A percentile compares a stretch with the other conserved stretches of the same genome.
Conservation (phyloP, 2,113 vertebrate genomes). For the Oryzias curvinotus region DNA sequence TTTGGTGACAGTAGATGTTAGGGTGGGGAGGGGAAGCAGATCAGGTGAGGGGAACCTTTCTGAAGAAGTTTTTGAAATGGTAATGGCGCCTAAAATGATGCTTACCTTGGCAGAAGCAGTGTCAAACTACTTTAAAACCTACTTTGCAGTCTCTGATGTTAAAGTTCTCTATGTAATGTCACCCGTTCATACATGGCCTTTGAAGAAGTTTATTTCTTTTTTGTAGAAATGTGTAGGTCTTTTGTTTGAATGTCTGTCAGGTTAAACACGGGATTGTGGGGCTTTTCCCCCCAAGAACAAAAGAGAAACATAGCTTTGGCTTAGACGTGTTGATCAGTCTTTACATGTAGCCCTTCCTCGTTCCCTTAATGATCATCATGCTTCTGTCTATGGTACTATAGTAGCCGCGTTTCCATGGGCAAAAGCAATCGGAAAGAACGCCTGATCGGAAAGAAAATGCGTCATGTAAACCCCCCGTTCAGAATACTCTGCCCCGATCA, state of each 20-base stretch:
- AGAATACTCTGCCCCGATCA: too few relatives aligned
- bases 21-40: conserved; percentile 1
- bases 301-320: neutral
- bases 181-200: conserved; percentile 1
- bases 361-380: conserved; percentile 13
- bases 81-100: conserved; percentile 19
- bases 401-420: too few relatives aligned
- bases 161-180: conserved; percentile 8
- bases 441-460: too few relatives aligned
- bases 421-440: too few relatives aligned
- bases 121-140: neutral
- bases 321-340: conserved; percentile 19
- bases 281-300: neutral
- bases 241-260: conserved; percentile 5
- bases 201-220: neutral
- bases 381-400: neutral
- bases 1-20: neutral
- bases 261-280: neutral
- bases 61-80: conserved; percentile 18
- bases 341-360: conserved; percentile 27
- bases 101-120: neutral
- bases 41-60: conserved; percentile 16
- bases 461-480: too few relatives aligned
- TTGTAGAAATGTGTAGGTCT: neutral
- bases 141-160: conserved; percentile 12